Evolutionary conservation across 1,140 invertebrate species (phyloP).

Genomic region (Lordiphosa clarofinis): DNA sequence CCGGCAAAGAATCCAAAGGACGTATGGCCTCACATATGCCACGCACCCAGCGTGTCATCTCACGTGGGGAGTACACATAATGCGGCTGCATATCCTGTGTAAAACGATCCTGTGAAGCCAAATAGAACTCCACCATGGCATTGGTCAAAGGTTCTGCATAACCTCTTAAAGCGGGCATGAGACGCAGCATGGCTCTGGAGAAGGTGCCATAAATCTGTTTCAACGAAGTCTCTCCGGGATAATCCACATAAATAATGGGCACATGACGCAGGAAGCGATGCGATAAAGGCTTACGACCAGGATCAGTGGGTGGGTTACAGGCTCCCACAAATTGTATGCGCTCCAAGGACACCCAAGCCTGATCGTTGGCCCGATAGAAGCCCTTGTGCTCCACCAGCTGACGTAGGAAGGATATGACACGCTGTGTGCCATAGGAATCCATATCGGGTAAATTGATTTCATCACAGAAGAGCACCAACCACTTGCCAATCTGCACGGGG

Average conservation of each 20-base stretch:
- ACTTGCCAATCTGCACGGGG: constrained; percentile 98
- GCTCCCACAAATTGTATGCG: constrained; percentile 99
- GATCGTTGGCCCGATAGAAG: constrained; percentile 95
- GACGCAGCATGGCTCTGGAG: constrained; percentile 96
- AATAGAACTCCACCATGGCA: constrained; percentile 99
- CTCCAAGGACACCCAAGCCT: constrained; percentile 97
- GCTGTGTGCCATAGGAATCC: constrained; percentile 98
- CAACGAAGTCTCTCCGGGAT: constrained; percentile 97
- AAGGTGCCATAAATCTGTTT: constrained; percentile 99
- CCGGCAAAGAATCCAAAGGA: constrained; percentile 93
- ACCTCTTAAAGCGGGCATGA: constrained; percentile 93
- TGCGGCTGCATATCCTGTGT: constrained; percentile 99
- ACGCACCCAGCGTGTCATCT: constrained; percentile 99
- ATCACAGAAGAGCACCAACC: constrained; percentile 99
- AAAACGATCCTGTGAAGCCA: constrained; percentile 97
- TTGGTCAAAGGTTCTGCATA: constrained; percentile 98
- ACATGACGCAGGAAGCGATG: constrained; percentile 96
- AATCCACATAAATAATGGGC: constrained; percentile 99
- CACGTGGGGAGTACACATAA: constrained; percentile 99
- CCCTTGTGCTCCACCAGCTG: constrained; percentile 98
- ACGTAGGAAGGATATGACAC: constrained; percentile 98
- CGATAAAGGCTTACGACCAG: constrained; percentile 97
- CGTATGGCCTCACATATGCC: constrained; percentile 99
- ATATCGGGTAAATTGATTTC: constrained; percentile 99
- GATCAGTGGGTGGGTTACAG: constrained; percentile 99